Percentiles rank a stretch among this genome's conserved stretches.
phyloP scores from a whole-genome alignment of 1,140 invertebrate genomes.

The Lethrus apterus region DNA sequence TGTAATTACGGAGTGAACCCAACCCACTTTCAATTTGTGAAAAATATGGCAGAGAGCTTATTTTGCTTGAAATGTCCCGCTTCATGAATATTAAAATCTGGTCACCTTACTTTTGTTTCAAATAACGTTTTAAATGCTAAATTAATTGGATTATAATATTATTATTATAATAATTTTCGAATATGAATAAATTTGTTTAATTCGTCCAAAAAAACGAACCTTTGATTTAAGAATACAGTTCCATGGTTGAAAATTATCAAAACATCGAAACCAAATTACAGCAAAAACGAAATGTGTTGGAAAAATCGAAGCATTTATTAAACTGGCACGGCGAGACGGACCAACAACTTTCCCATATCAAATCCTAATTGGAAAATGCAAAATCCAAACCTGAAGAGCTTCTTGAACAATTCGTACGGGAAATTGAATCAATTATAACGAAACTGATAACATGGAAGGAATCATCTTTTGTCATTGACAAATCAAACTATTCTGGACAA shows the following conservation, averaged over 20 bases:
- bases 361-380: slow-evolving; percentile 65
- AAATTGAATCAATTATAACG: slow-evolving; percentile 56
- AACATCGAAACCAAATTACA: slow-evolving; percentile 66
- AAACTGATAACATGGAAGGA: slow-evolving; percentile 65
- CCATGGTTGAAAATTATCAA: slow-evolving; percentile 68
- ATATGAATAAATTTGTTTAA: slow-evolving; percentile 59
- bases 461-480: slow-evolving; percentile 60
- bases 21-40: too few species aligned
- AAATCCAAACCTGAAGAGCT: slow-evolving; percentile 59
- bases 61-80: too few species aligned
- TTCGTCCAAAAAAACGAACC: slow-evolving; percentile 58
- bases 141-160: too few species aligned
- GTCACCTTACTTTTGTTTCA: too few species aligned
- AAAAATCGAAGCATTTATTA: slow-evolving; percentile 76
- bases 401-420: too few species aligned
- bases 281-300: slow-evolving; percentile 64
- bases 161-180: too few species aligned
- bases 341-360: slow-evolving; percentile 70
- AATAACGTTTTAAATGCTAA: too few species aligned
- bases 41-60: too few species aligned
- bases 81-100: too few species aligned
- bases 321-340: slow-evolving; percentile 75
- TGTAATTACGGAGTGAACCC: too few species aligned
- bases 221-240: slow-evolving; percentile 66
- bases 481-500: slow-evolving; percentile 56